These are phyloP conservation scores for Tetragnatha montana DNA, from an alignment of 2,888 invertebrate species.

Conservation along the genomic window DNA sequence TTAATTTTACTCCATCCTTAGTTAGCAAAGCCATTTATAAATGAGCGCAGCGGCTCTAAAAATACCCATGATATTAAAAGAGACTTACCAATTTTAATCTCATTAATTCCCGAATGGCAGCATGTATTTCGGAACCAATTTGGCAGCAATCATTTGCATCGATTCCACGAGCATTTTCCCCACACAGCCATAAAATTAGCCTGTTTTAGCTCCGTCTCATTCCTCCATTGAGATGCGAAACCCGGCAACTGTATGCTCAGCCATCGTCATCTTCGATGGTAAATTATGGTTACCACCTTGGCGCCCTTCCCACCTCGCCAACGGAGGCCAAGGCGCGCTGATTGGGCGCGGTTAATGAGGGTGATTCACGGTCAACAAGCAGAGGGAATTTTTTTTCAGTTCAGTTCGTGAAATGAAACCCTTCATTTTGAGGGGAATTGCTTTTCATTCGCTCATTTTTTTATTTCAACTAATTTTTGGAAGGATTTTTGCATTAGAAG, in stretches of 20 bases:
- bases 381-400: conserved; percentile 39
- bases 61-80: no score
- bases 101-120: no score
- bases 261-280: conserved; percentile 58
- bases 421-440: neutral
- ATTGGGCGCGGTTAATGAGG: conserved; percentile 52
- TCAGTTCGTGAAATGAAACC: neutral
- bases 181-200: neutral
- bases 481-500: neutral
- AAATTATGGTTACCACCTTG: conserved; percentile 57
- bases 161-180: no score
- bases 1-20: no score
- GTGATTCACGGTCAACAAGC: conserved; percentile 58
- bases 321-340: conserved; percentile 30
- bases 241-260: conserved; percentile 57
- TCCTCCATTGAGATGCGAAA: conserved; percentile 13
- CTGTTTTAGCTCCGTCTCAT: neutral
- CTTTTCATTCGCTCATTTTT: neutral
- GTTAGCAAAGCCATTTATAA: no score
- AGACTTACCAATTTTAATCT: no score
- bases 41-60: no score
- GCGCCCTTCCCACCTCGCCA: conserved; percentile 26
- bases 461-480: neutral
- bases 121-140: no score
- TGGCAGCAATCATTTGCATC: no score